These are phyloP conservation scores for Lanistes nyassanus DNA, from an alignment of 1,140 invertebrate species.

Conservation along the genomic window DNA sequence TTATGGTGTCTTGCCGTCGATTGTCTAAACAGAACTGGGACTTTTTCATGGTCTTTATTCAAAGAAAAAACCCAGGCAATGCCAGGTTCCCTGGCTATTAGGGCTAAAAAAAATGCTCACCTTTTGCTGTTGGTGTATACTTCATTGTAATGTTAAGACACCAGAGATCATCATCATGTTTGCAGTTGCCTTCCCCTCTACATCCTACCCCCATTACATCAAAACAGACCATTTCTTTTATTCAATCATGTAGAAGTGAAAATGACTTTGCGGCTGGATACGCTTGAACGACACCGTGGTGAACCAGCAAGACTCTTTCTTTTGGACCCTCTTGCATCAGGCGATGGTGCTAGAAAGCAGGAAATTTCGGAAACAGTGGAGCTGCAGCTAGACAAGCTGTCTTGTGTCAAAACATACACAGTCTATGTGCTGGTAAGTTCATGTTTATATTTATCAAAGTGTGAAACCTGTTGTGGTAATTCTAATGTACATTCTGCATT, in stretches of 20 bases:
- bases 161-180: too few relatives aligned
- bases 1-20: too few relatives aligned
- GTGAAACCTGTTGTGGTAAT: too few relatives aligned
- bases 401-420: slow-evolving; percentile 25
- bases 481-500: neutral
- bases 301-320: slow-evolving; percentile 36
- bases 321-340: neutral
- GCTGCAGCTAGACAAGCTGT: slow-evolving; percentile 12
- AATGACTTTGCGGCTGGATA: slow-evolving; percentile 35
- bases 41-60: too few relatives aligned
- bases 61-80: too few relatives aligned
- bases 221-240: neutral
- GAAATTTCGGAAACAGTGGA: slow-evolving; percentile 10
- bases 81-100: too few relatives aligned
- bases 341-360: slow-evolving; percentile 13
- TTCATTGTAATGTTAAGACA: too few relatives aligned
- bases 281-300: slow-evolving; percentile 33
- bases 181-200: too few relatives aligned
- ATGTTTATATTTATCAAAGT: neutral
- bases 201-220: too few relatives aligned
- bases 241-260: slow-evolving; percentile 20
- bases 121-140: too few relatives aligned
- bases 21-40: too few relatives aligned
- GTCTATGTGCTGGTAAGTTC: slow-evolving; percentile 26
- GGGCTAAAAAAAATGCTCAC: too few relatives aligned